phyloP scores from a whole-genome alignment of 37 sponge, comb jelly and placozoan genomes.

The Crambe crambe region DNA sequence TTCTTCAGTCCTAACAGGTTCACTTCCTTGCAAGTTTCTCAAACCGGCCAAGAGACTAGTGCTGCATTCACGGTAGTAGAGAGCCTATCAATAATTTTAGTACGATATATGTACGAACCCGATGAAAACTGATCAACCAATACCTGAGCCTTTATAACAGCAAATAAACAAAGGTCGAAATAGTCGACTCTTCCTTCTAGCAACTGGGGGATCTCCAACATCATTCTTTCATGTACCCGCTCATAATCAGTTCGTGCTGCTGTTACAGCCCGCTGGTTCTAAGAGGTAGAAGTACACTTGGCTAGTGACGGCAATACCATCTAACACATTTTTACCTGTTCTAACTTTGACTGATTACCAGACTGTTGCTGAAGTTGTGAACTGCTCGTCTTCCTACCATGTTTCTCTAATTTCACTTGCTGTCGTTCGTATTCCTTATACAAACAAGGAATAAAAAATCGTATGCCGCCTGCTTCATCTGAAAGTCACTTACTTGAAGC shows the following conservation, averaged over 20 bases:
- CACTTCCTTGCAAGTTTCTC: not conserved
- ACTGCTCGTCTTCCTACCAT: slow-evolving; percentile 13
- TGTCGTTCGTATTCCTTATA: slow-evolving; percentile 68
- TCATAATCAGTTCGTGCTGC: slow-evolving; percentile 60
- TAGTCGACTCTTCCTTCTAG: slow-evolving; percentile 50
- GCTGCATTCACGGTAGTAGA: slow-evolving; percentile 53
- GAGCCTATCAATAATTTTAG: slow-evolving; percentile 18
- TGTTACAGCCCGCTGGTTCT: slow-evolving; percentile 27
- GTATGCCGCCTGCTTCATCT: not conserved
- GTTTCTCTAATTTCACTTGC: slow-evolving; percentile 53
- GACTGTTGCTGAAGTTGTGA: slow-evolving; percentile 20
- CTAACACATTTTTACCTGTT: too few species aligned
- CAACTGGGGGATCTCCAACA: slow-evolving; percentile 72
- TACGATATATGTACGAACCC: not conserved
- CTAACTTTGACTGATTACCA: not conserved
- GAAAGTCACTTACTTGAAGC: slow-evolving; percentile 25
- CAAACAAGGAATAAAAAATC: not conserved
- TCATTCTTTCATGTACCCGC: slow-evolving; percentile 38
- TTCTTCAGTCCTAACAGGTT: slow-evolving; percentile 9
- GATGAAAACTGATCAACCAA: not conserved
- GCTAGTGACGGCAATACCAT: not conserved
- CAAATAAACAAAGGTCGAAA: slow-evolving; percentile 61
- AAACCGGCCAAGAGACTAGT: slow-evolving; percentile 1
- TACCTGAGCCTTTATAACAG: slow-evolving; percentile 62
- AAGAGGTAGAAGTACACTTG: not conserved